Conservation (phyloP, 2,888 invertebrate genomes). For the Drosophila colorata region DNA sequence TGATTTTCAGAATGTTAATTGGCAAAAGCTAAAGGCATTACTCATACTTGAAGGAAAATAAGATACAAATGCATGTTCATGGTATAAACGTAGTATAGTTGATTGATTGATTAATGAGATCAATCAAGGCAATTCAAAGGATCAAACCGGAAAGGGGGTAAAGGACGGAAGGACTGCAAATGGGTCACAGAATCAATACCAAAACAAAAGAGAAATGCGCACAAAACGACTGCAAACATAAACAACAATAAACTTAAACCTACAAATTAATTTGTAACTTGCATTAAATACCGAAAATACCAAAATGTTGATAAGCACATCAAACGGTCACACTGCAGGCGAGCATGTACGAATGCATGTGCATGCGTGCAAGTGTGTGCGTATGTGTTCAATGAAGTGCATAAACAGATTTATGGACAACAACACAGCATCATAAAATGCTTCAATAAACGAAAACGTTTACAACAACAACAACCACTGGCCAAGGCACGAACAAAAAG, state of each 20-base stretch:
- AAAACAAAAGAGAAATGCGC: constrained; percentile 3
- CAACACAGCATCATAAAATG: constrained; percentile 74
- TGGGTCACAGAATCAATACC: no score
- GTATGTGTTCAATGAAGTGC: constrained; percentile 69
- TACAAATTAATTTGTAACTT: constrained; percentile 12
- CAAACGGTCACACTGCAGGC: constrained; percentile 34
- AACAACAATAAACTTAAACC: constrained; percentile 5
- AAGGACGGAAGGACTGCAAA: no score
- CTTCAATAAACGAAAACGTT: constrained; percentile 76
- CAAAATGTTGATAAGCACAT: neutral
- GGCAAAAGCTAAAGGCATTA: no score
- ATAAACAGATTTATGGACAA: constrained; percentile 75
- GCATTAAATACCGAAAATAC: constrained; percentile 20
- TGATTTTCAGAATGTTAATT: no score
- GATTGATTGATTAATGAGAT: no score
- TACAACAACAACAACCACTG: constrained; percentile 54
- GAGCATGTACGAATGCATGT: neutral
- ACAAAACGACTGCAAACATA: neutral
- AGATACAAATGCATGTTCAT: no score
- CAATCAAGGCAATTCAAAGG: no score
- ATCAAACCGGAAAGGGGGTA: neutral
- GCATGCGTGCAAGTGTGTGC: neutral
- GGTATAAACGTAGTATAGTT: no score
- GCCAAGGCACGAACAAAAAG: constrained; percentile 57
- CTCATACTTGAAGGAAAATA: no score